phyloP scores from a whole-genome alignment of 2,113 vertebrate species.

The Albula goreensis region DNA sequence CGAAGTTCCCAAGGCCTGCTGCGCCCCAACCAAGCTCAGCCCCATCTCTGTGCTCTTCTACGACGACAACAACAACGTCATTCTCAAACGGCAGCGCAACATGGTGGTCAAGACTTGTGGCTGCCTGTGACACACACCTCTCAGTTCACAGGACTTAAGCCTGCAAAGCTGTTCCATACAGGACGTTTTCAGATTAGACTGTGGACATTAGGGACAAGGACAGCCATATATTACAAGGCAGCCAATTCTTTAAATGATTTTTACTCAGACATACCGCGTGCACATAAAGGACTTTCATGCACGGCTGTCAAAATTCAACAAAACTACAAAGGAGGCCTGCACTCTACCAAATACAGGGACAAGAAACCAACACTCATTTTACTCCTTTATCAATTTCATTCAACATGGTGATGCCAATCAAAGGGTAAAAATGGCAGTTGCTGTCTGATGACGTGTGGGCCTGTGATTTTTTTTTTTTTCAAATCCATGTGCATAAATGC shows the following conservation, averaged over 20 bases:
- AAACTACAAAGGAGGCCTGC: neutral
- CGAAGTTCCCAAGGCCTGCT: constrained; percentile 88
- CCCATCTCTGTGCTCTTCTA: constrained; percentile 94
- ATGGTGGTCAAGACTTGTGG: constrained; percentile 97
- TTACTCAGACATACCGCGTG: neutral
- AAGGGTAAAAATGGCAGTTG: neutral
- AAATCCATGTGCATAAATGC: neutral
- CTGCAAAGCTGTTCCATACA: neutral
- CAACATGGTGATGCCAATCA: neutral
- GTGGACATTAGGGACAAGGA: neutral
- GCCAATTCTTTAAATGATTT: neutral
- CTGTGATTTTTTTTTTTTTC: neutral
- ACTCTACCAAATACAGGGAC: neutral
- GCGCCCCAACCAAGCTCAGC: constrained; percentile 91
- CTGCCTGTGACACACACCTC: constrained; percentile 71
- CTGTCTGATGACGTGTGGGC: neutral
- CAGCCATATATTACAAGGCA: neutral
- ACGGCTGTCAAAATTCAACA: neutral
- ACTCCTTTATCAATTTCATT: neutral
- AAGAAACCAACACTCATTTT: neutral
- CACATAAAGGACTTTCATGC: neutral
- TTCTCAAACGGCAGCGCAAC: constrained; percentile 93
- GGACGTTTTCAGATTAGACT: neutral
- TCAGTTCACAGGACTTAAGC: neutral
- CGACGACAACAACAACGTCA: constrained; percentile 95